Percentiles rank a stretch among this genome's conserved stretches.
Conservation (phyloP, 2,888 invertebrate genomes). For the Metalampra italica region DNA sequence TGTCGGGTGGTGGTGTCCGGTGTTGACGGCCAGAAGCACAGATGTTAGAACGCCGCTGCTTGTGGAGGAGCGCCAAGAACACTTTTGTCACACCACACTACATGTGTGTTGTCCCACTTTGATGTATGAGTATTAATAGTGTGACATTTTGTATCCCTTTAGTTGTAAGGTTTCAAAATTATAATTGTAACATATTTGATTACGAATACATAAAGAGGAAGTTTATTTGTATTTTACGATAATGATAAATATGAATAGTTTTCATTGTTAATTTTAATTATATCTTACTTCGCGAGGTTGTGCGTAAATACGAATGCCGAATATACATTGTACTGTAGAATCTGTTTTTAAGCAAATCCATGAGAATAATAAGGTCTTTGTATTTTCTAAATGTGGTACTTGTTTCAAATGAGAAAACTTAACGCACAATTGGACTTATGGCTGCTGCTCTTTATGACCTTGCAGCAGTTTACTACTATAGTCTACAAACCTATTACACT, state of each 20-base stretch:
- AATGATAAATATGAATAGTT: conserved; percentile 22
- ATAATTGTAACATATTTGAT: conserved; percentile 64
- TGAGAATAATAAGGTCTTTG: conserved; percentile 30
- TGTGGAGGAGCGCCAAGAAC: not conserved
- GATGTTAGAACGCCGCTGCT: not conserved
- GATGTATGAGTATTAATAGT: conserved; percentile 71
- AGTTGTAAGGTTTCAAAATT: conserved; percentile 71
- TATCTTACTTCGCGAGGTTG: conserved; percentile 61
- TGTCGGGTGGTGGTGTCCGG: not conserved
- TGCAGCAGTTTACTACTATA: conserved; percentile 15
- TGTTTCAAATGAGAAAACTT: conserved; percentile 15
- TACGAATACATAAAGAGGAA: conserved; percentile 26
- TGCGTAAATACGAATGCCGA: conserved; percentile 49
- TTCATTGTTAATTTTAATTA: conserved; percentile 45
- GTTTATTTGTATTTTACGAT: conserved; percentile 25
- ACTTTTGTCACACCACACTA: conserved; percentile 30
- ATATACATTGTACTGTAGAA: conserved; percentile 11
- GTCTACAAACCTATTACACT: conserved; percentile 18
- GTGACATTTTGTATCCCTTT: conserved; percentile 72
- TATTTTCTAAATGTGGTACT: conserved; percentile 41
- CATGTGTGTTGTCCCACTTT: conserved; percentile 31
- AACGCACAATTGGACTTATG: conserved; percentile 42
- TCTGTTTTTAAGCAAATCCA: conserved; percentile 26
- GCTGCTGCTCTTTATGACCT: conserved; percentile 18
- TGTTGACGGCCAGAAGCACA: conserved; percentile 1